Evolutionary conservation across 2,797 vertebrate species (phyloP).

Genomic region (Dromococcyx pavoninus): DNA sequence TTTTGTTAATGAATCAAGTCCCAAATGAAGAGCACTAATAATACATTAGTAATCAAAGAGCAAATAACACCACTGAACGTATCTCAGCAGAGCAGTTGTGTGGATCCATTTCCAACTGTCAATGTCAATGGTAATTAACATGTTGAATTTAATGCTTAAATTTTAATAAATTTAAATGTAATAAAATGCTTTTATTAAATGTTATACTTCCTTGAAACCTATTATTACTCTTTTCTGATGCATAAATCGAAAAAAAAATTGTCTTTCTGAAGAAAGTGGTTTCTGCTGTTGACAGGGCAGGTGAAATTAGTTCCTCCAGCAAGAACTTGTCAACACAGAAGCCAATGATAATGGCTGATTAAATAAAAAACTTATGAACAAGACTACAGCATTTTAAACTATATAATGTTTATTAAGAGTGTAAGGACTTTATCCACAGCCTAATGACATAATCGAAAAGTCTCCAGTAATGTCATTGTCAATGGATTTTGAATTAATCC

Average conservation of each 20-base stretch:
- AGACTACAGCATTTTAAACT: background rate
- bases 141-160: constrained; percentile 25
- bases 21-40: constrained; percentile 45
- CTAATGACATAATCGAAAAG: background rate
- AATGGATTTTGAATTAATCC: background rate
- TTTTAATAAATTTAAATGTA: constrained; percentile 46
- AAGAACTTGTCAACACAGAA: background rate
- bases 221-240: background rate
- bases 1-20: constrained; percentile 25
- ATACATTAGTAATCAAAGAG: constrained; percentile 39
- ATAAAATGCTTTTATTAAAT: constrained; percentile 34
- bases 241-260: background rate
- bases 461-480: background rate
- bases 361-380: background rate
- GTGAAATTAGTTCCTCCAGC: background rate
- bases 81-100: constrained; percentile 35
- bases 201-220: background rate
- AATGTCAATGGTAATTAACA: constrained; percentile 18
- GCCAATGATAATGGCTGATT: background rate
- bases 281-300: background rate
- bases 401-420: background rate
- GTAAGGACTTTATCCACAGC: background rate
- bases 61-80: background rate
- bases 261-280: background rate
- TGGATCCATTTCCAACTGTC: constrained; percentile 29